Evolutionary conservation across 2,113 vertebrate species (phyloP), one percentile per base, ranked within the genome.

Genomic region (Cololabis saira): DNA sequence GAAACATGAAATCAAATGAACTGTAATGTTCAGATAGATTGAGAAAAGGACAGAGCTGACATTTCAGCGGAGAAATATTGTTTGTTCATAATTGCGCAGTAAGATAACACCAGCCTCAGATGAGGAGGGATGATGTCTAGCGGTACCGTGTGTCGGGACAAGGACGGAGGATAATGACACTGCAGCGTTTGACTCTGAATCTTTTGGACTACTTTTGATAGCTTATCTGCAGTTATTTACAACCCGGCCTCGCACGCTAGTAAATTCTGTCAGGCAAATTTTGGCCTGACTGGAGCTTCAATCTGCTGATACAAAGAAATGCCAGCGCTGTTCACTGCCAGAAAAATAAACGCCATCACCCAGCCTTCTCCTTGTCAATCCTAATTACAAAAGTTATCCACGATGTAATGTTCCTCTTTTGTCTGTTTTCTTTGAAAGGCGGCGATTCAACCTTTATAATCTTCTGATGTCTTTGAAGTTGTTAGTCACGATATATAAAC

Each of bases 191-290:
- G 13, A 44, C 3, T 42, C 13, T 5, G 1, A 49, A 41, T 37
- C 14, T 55, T 49, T 21, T 50, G 22, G 41, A 40, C 16, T 16
- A 44, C 43, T 37, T 44, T 19, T 55, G 33, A 16, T 15, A 21
- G 43, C 8, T 37, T 4, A 16, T 16, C 33, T 63, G 52, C 8
- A 15, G 45, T n/a, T 62, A 24, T 57, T 66, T 55, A 44, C 50
- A 61, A 50, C 17, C 44, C 49, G 15, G 2, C 30, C 12, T n/a
- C 15, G 5, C 6, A 3, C 6, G 6, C 33, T 14, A 18, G 8
- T 37, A 49, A n/a, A 63, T 49, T 33, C 27, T 16, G 21, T 41
- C 50, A 42, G 21, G 54, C 47, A 41, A 18, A 67, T 48, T 55
- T 43, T 37, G 30, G 44, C 58, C 51, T 3, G 24, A 30, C 9